A percentile compares a stretch with the other conserved stretches of the same genome.
Conservation (phyloP, 2,888 invertebrate genomes). For the Imbricaverruca yamaguchii region DNA sequence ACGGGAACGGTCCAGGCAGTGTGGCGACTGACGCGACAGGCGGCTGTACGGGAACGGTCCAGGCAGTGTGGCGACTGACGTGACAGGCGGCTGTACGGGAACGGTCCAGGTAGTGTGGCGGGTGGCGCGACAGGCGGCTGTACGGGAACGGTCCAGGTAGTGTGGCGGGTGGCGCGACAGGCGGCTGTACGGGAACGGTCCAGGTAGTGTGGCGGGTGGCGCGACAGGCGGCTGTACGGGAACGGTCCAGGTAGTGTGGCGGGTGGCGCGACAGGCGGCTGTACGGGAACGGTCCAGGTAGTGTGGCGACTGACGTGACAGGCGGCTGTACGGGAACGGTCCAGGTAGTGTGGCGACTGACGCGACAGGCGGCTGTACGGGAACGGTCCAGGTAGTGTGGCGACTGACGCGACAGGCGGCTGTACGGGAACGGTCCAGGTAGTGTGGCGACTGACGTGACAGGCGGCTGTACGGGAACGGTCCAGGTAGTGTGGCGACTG, state of each 20-base stretch:
- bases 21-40: background rate
- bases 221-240: background rate
- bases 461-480: background rate
- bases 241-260: background rate
- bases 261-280: background rate
- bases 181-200: background rate
- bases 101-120: background rate
- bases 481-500: background rate
- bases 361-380: background rate
- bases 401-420: background rate
- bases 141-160: background rate
- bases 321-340: background rate
- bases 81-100: background rate
- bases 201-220: background rate
- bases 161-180: background rate
- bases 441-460: background rate
- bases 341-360: background rate
- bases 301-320: background rate
- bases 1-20: background rate
- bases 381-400: background rate
- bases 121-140: background rate
- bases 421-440: background rate
- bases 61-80: background rate
- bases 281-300: background rate
- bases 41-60: background rate